A percentile compares a stretch with the other conserved stretches of the same genome.
Conservation (phyloP, 2,797 vertebrate genomes). For the Crocodylus rhombifer region DNA sequence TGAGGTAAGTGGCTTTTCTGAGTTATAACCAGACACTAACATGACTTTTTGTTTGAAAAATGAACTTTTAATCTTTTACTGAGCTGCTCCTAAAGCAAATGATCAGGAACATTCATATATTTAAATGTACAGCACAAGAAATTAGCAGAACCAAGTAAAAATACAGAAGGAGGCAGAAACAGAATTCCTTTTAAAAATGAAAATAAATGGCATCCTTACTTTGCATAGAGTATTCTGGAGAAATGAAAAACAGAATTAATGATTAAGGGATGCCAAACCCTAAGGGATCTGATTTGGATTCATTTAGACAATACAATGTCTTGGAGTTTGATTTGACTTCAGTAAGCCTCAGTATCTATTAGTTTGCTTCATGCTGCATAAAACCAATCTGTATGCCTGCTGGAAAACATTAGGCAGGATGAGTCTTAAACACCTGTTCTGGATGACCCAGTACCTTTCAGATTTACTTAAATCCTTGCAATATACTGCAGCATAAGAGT, state of each 20-base stretch:
- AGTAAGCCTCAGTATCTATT: neutral
- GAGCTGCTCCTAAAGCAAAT: neutral
- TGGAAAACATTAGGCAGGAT: neutral
- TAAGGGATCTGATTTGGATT: neutral
- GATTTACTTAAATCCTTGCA: neutral
- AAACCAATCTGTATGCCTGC: neutral
- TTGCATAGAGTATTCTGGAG: neutral
- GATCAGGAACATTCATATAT: neutral
- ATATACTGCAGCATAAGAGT: neutral
- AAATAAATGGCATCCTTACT: neutral
- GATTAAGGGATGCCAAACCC: neutral
- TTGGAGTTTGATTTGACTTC: conserved; percentile 20
- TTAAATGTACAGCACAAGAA: neutral
- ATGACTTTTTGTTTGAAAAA: neutral
- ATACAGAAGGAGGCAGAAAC: neutral
- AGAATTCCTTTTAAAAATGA: neutral
- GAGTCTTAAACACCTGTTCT: neutral
- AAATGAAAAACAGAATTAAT: neutral
- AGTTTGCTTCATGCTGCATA: accelerated
- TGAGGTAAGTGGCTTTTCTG: neutral
- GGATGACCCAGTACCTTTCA: neutral
- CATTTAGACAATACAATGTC: conserved; percentile 11
- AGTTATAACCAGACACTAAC: neutral
- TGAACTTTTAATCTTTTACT: neutral
- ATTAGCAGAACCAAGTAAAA: neutral